phyloP scores from a whole-genome alignment of 2,888 invertebrate species.

The Aspidapion aeneum region DNA sequence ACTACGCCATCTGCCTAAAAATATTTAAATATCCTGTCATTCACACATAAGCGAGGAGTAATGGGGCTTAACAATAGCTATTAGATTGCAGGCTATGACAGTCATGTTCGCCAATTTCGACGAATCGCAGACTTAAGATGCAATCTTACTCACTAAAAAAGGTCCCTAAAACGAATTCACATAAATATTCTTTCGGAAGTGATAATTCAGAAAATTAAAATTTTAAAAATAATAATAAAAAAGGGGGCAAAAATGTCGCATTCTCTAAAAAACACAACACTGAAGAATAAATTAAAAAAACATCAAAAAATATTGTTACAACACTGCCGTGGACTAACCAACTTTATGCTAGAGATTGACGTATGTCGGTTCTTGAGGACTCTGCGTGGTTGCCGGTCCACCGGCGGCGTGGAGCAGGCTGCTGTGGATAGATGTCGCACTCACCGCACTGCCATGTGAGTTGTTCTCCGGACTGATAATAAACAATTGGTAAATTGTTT shows the following conservation, averaged over 20 bases:
- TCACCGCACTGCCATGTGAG: conserved; percentile 43
- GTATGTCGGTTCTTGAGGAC: conserved; percentile 87
- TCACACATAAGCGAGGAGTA: no score
- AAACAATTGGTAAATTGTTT: conserved; percentile 47
- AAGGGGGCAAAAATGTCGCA: conserved; percentile 4
- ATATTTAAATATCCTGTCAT: no score
- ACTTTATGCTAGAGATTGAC: conserved; percentile 78
- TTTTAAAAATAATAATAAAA: no score
- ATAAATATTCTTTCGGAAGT: no score
- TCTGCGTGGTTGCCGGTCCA: conserved; percentile 58
- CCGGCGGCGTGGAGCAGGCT: conserved; percentile 51
- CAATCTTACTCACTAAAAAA: no score
- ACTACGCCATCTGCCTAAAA: no score
- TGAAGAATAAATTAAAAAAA: conserved; percentile 26
- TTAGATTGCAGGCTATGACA: no score
- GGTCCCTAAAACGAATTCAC: no score
- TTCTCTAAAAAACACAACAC: conserved; percentile 19
- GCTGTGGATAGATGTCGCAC: conserved; percentile 41
- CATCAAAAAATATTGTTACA: conserved; percentile 38
- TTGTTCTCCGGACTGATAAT: conserved; percentile 51
- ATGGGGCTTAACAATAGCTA: no score
- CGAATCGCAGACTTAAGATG: no score
- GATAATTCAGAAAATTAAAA: no score
- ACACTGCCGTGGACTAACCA: conserved; percentile 51
- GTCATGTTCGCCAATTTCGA: no score